Percentiles rank a stretch among this genome's conserved stretches.
Conservation (phyloP, 2,797 vertebrate species). For the Aphelocoma californica region DNA sequence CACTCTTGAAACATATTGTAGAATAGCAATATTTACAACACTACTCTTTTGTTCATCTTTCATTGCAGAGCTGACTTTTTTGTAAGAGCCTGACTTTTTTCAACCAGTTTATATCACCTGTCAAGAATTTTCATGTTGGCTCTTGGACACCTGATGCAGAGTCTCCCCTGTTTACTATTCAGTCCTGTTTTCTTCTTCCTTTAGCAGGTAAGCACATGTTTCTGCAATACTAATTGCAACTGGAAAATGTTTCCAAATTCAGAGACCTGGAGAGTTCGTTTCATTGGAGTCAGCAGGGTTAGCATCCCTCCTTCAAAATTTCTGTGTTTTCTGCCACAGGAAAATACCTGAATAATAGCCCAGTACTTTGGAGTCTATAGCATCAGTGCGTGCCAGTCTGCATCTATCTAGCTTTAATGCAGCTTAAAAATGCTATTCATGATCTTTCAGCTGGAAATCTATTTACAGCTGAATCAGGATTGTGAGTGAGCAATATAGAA, state of each 20-base stretch:
- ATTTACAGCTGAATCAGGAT: constrained; percentile 4
- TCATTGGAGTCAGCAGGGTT: neutral
- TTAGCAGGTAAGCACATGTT: constrained; percentile 51
- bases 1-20: neutral
- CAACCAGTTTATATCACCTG: neutral
- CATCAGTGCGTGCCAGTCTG: neutral
- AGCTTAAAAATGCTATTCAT: neutral
- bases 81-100: neutral
- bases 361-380: neutral
- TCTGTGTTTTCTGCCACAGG: neutral
- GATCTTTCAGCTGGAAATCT: constrained; percentile 4
- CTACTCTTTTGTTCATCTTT: neutral
- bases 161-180: neutral
- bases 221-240: neutral
- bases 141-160: neutral
- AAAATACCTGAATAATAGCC: neutral
- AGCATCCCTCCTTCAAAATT: neutral
- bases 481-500: neutral
- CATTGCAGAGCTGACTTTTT: constrained; percentile 48
- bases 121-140: constrained; percentile 27
- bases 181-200: neutral
- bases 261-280: neutral
- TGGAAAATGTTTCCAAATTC: neutral
- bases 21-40: neutral
- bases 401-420: neutral